Base-by-base conservation (phyloP, 1,140 invertebrate species). In the Copidosoma floridanum region DNA sequence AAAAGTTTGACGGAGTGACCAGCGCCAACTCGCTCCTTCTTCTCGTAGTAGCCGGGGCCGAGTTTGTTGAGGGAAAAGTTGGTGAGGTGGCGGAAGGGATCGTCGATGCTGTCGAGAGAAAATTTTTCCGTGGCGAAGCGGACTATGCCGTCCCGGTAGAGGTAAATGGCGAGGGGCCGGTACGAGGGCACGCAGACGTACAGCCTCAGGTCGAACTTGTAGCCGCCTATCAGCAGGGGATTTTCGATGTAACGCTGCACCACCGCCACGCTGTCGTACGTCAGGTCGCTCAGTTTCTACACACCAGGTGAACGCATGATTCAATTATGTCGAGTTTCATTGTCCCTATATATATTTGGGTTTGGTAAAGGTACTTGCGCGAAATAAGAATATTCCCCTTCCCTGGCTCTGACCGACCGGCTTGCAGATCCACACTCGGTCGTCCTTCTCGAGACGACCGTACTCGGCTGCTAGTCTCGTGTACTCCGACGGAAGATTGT, bases 71-170 rank as follows among this genome's bases (percentile, higher is more conserved):
- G 88, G 64, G 86, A 94, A 41, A 90, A 91, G 75, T 97, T 96
- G 1, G 94, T 96, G 24, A 96, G 79, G 78, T 97, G 94, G 10
- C 92, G 86, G 75, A 92, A 95, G 64, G 89, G 88, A 71, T 96
- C 95, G 58, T 89, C 86, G 37, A 96, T 73, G 68, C 91, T 87
- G 1, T 89, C 88, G 21, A 93, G 80, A 50, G 87, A 90, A 55
- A 92, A 95, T 73, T 94, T 94, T 23, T 92, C 89, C 0, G 92
- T 94, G 29, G 85, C 82, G 67, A 91, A 93, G 60, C 91, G 84
- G 60, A 87, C 90, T 61, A 94, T 82, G 6, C 92, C 92, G 65
- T 92, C 88, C 61, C 87, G 87, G 71, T 94, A 94, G 14, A 94
- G 71, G 74, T 94, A 94, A 41, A 93, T 87, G 20, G 89, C 89